Percentiles rank a stretch among this genome's conserved stretches.
Evolutionary conservation across 2,113 vertebrate species (phyloP).

Genomic region (Amphiprion percula): DNA sequence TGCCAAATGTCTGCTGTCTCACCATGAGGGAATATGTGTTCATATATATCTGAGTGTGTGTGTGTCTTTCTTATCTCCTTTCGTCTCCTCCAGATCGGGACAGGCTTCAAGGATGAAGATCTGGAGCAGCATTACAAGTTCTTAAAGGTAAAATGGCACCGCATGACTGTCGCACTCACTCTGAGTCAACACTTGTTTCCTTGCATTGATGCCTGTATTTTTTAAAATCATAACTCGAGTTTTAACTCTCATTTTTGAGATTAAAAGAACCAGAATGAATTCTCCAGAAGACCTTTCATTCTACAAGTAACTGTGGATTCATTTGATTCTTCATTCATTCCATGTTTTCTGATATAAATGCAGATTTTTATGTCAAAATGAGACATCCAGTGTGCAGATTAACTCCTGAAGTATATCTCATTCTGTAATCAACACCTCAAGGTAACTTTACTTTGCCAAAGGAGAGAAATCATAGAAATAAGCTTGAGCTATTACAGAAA

Average conservation of each 20-base stretch:
- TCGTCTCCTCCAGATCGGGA: slow-evolving; percentile 87
- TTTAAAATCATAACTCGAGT: not conserved
- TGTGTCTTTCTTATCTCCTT: slow-evolving; percentile 47
- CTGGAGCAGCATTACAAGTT: slow-evolving; percentile 88
- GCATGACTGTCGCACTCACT: slow-evolving; percentile 3
- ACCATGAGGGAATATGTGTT: slow-evolving; percentile 46
- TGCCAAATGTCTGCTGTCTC: slow-evolving; percentile 64
- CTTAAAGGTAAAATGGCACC: slow-evolving; percentile 86
- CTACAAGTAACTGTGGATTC: not conserved
- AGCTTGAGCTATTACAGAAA: not conserved
- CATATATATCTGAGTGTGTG: slow-evolving; percentile 8
- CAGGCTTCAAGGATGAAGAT: slow-evolving; percentile 93
- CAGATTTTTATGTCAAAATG: slow-evolving; percentile 11
- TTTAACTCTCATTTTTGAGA: too few relatives aligned
- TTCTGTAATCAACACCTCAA: slow-evolving; percentile 2
- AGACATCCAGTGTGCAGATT: not conserved
- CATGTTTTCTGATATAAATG: slow-evolving; percentile 12
- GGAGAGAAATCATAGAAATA: slow-evolving; percentile 27
- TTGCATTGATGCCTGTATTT: not conserved
- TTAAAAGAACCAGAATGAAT: not conserved
- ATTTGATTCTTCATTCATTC: slow-evolving; percentile 15
- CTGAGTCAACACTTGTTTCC: slow-evolving; percentile 10
- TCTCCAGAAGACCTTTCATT: not conserved
- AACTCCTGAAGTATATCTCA: not conserved
- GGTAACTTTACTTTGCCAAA: slow-evolving; percentile 2